Base-by-base conservation (phyloP, 2,113 vertebrate genomes). In the Periophthalmodon schlosseri region DNA sequence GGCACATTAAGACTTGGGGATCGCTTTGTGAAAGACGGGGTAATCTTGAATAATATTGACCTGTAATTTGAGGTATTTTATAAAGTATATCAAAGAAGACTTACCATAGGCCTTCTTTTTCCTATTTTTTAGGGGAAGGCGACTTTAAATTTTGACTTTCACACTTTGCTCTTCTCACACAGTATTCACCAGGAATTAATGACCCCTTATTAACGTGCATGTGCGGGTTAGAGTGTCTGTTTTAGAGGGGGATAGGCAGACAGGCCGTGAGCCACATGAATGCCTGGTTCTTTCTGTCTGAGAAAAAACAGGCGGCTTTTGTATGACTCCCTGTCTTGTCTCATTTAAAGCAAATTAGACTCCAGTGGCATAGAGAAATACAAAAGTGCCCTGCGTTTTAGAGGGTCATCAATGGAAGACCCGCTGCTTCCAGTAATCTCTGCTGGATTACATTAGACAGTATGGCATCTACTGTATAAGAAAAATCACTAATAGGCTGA, bases 291-390 rank as follows among this genome's bases (percentile, higher is more conserved):
- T 96, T 95, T 96, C 93, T 95, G 91, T 93, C 93, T 91, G 95
- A 95, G 94, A 91, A 93, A 94, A 92, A 96, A 94, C 94, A 94
- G 95, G 92, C 94, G 91, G 92, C 96, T 96, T 97, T 97, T 97
- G 95, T 97, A 93, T 94, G 94, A 95, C 93, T 94, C 94, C 92
- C 96, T 94, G 94, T 95, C 95, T 96, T 93, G 94, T 94, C 94
- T 96, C 95, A 96, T 98, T 96, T 95, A 95, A 97, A 96, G 95
- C 92, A 97, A 97, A 97, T 97, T 95, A 95, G 94, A 95, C 93
- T 94, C 94, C 93, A 91, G 91, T 93, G 93, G 93, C 79, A 86
- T 94, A 95, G 91, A 94, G 91, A 93, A 93, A 94, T 89, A 93
- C 89, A 93, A 94, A 94, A 92, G 90, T 93, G 76, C 81, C 87